These are phyloP conservation scores for western clawed frog (Xenopus tropicalis) DNA, from an alignment of 2,113 vertebrate genomes.

Conservation along the genomic window UCB_Xtro_10.0 CM004443.2:65762001-65762500, in stretches of 20 bases:
- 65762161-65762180: constrained; percentile 41
- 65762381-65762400: no score
- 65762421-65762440: no score
- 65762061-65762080: constrained; percentile 48
- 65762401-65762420: no score
- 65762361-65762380: no score
- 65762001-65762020: constrained; percentile 55
- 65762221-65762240: constrained; percentile 40
- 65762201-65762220: constrained; percentile 26
- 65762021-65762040: constrained; percentile 43
- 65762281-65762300: no score
- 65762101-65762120: constrained; percentile 47
- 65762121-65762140: constrained; percentile 42
- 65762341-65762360: no score
- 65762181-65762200: constrained; percentile 39
- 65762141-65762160: constrained; percentile 28
- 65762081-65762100: constrained; percentile 40
- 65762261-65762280: no score
- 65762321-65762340: no score
- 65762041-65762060: constrained; percentile 46
- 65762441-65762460: no score
- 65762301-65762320: no score
- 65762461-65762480: no score
- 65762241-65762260: not conserved
- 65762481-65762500: no score